Evolutionary conservation across 2,888 invertebrate species (phyloP).

Genomic region (Hedya salicella): DNA sequence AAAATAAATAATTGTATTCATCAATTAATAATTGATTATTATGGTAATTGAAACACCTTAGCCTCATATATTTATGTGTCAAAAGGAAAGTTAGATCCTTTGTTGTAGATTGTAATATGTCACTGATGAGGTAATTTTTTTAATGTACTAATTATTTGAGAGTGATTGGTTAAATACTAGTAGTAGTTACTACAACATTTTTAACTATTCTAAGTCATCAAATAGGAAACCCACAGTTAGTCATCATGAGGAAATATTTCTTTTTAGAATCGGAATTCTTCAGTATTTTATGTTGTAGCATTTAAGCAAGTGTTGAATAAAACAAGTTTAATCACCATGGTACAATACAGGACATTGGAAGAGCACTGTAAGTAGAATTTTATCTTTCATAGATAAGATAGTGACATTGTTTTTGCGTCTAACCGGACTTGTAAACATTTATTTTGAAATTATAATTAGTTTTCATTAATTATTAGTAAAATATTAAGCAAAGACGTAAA

Average conservation of each 20-base stretch:
- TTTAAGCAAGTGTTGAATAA: slow-evolving; percentile 6
- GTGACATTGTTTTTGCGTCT: not conserved
- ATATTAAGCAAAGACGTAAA: not conserved
- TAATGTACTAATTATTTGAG: no score
- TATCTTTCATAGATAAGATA: slow-evolving; percentile 29
- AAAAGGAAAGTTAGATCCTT: no score
- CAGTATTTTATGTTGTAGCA: not conserved
- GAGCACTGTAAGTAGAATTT: slow-evolving; percentile 14
- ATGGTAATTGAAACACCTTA: no score
- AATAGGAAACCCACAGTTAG: slow-evolving; percentile 6
- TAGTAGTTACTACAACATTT: no score
- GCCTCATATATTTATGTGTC: no score
- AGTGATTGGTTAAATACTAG: no score
- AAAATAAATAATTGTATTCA: no score
- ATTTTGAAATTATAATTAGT: not conserved
- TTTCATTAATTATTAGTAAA: not conserved
- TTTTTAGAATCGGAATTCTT: slow-evolving; percentile 3
- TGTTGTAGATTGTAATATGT: no score
- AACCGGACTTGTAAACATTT: not conserved
- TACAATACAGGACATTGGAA: slow-evolving; percentile 8
- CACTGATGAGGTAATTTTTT: no score
- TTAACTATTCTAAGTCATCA: not conserved
- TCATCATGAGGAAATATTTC: slow-evolving; percentile 4
- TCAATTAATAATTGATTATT: no score
- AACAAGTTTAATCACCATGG: slow-evolving; percentile 14